A percentile compares a stretch with the other conserved stretches of the same genome.
Evolutionary conservation across 2,888 invertebrate genomes (phyloP).

Genomic region (Keiferia lycopersicella): DNA sequence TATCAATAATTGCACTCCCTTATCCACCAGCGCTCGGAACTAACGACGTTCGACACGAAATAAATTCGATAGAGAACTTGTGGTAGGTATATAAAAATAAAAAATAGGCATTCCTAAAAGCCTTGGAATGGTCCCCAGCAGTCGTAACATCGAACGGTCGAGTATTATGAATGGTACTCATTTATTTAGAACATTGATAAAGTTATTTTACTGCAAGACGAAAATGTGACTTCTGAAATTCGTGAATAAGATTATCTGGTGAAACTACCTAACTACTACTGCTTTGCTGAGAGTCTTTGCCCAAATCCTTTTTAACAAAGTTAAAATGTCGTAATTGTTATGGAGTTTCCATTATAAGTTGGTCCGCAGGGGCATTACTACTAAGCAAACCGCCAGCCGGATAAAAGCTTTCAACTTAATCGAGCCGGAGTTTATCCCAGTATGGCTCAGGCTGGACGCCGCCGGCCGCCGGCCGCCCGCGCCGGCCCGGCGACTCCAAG

Average conservation of each 20-base stretch:
- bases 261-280: not conserved
- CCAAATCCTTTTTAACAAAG: constrained; percentile 1
- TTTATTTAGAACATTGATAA: not conserved
- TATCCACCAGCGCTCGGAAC: constrained; percentile 7
- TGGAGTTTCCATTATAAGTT: constrained; percentile 1
- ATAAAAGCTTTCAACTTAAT: constrained; percentile 17
- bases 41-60: constrained; percentile 14
- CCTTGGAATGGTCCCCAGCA: too few relatives aligned
- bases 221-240: constrained; percentile 3
- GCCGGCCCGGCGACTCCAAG: not conserved
- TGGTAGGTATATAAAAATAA: not conserved
- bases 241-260: not conserved
- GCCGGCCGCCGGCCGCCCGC: not conserved
- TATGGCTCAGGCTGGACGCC: not conserved
- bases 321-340: constrained; percentile 8
- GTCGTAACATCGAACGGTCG: not conserved
- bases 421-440: constrained; percentile 4
- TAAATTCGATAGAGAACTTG: not conserved
- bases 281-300: not conserved
- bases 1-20: constrained; percentile 4
- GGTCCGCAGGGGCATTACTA: constrained; percentile 8
- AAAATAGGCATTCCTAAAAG: not conserved
- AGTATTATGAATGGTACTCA: not conserved
- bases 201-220: not conserved
- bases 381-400: constrained; percentile 11